Evolutionary conservation across 2,888 invertebrate genomes (phyloP).

Genomic region (Stenoptilia bipunctidactyla): DNA sequence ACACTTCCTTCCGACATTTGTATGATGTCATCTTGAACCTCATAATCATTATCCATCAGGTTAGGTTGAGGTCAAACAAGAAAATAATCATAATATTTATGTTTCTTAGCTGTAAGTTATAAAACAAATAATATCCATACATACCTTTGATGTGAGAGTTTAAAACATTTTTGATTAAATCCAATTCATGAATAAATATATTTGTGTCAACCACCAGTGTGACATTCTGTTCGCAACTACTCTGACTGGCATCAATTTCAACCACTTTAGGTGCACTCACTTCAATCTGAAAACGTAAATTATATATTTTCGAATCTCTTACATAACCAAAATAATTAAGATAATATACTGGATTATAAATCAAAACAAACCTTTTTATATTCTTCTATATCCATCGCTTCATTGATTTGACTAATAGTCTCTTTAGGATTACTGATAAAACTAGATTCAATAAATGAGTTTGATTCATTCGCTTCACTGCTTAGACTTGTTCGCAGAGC

Average conservation of each 20-base stretch:
- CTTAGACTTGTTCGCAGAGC: constrained; percentile 29
- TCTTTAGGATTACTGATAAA: constrained; percentile 6
- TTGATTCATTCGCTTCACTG: constrained; percentile 27
- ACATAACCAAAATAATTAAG: background rate
- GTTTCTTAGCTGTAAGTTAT: too few relatives aligned
- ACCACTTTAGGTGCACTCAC: constrained; percentile 23
- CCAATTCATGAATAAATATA: constrained; percentile 58
- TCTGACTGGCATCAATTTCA: constrained; percentile 23
- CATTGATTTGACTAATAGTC: constrained; percentile 18
- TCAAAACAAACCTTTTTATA: constrained; percentile 33
- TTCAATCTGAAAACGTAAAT: constrained; percentile 26
- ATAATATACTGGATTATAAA: constrained; percentile 3
- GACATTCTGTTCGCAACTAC: constrained; percentile 27
- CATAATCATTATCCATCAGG: too few relatives aligned
- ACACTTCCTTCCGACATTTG: too few relatives aligned
- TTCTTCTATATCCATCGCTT: constrained; percentile 51
- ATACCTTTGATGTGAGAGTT: constrained; percentile 59
- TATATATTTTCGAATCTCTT: too few relatives aligned
- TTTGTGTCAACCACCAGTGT: constrained; percentile 62
- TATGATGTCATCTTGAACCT: too few relatives aligned
- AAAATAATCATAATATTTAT: too few relatives aligned
- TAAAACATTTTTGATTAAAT: constrained; percentile 49
- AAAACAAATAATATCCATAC: too few relatives aligned
- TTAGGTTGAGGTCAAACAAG: too few relatives aligned
- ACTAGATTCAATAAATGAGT: constrained; percentile 6